These are phyloP conservation scores for Mythimna vitellina DNA, from an alignment of 2,888 invertebrate species.

Conservation along the genomic window DNA sequence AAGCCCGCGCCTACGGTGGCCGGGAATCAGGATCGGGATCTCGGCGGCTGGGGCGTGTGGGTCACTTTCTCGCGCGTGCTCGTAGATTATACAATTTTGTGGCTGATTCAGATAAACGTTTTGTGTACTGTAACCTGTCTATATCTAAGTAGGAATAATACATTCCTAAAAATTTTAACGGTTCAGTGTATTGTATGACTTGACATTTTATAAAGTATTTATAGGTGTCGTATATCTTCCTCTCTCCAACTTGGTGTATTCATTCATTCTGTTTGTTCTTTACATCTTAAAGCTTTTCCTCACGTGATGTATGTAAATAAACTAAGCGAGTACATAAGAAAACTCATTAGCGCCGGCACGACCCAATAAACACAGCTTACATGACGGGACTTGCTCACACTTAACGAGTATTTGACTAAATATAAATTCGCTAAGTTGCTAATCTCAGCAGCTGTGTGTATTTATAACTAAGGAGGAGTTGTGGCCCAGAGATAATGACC, in stretches of 20 bases:
- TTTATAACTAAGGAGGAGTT: neutral
- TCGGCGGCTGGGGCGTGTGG: no score
- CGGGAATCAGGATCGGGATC: no score
- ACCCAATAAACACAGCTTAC: conserved; percentile 44
- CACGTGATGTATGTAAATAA: conserved; percentile 12
- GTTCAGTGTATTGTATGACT: neutral
- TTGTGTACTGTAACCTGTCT: no score
- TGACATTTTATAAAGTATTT: neutral
- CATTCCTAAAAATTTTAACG: no score
- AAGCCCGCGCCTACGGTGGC: no score
- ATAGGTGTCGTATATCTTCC: neutral
- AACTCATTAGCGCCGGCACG: conserved; percentile 56
- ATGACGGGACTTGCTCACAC: conserved; percentile 14
- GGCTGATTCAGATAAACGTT: no score
- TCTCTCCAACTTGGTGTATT: neutral
- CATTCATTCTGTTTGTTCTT: conserved; percentile 3
- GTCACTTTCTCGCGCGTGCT: no score
- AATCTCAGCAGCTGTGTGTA: neutral
- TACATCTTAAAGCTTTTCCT: conserved; percentile 4
- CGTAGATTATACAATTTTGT: no score
- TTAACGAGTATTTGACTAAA: conserved; percentile 26
- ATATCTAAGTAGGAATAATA: no score
- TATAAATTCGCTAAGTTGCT: conserved; percentile 1
- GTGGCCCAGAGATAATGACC: no score
- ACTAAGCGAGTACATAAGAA: conserved; percentile 42